Evolutionary conservation across 2,888 invertebrate genomes (phyloP).

Genomic region (Cactoblastis cactorum): DNA sequence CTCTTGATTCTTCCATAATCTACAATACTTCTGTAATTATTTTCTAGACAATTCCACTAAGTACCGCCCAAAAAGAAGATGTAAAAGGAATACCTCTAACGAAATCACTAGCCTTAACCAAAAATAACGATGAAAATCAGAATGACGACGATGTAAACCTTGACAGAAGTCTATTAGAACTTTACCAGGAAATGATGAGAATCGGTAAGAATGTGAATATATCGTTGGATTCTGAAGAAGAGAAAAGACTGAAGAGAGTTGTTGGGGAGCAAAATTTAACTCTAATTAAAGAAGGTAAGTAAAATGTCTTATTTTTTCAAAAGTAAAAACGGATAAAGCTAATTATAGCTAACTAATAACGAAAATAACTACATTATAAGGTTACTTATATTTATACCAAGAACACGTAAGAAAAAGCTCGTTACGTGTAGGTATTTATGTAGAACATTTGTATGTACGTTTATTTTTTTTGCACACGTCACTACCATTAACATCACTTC

Average conservation of each 20-base stretch:
- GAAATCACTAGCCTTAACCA: slow-evolving; percentile 41
- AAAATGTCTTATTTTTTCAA: too few relatives aligned
- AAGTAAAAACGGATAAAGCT: too few relatives aligned
- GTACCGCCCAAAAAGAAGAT: slow-evolving; percentile 6
- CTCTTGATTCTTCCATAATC: too few relatives aligned
- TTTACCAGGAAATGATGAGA: slow-evolving; percentile 48
- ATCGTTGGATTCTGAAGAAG: slow-evolving; percentile 30
- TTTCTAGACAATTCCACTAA: not conserved
- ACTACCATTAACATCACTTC: too few relatives aligned
- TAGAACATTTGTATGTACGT: too few relatives aligned
- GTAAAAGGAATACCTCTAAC: slow-evolving; percentile 35
- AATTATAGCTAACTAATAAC: too few relatives aligned
- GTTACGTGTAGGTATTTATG: too few relatives aligned
- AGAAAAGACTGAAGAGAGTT: slow-evolving; percentile 30
- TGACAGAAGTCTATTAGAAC: slow-evolving; percentile 31
- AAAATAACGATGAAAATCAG: slow-evolving; percentile 29
- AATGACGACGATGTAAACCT: slow-evolving; percentile 31
- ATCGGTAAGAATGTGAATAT: slow-evolving; percentile 42
- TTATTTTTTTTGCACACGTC: too few relatives aligned
- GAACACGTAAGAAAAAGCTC: too few relatives aligned
- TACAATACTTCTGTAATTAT: not conserved
- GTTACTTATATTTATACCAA: too few relatives aligned
- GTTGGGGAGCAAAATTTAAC: slow-evolving; percentile 35
- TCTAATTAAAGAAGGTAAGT: slow-evolving; percentile 36
- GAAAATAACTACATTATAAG: too few relatives aligned